Base-by-base conservation (phyloP, 2,113 vertebrate genomes). In the Brachyistius frenatus region DNA sequence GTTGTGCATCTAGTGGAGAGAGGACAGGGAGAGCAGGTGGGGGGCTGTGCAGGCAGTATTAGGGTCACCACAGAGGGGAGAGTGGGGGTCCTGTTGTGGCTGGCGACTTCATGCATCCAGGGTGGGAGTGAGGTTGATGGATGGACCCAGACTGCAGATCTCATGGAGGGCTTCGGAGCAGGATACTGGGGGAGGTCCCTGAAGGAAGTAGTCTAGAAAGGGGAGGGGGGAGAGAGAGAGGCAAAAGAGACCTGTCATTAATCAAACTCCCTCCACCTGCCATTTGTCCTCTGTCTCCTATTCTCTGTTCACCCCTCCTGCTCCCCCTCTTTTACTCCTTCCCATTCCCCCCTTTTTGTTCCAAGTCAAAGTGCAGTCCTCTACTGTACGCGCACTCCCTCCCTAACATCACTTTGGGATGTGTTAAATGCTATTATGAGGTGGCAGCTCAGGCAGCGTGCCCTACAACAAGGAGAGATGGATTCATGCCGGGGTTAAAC, bases 221-320 rank as follows among this genome's bases (percentile, higher is more conserved):
- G 32, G 13, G 61, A 66, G 46, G 65, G 35, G 74, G 9, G 63
- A 11, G 67, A 30, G 60, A 65, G 63, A 35, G 71, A n/a, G 63
- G 56, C 14, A 68, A 61, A 68, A 23, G 75, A 71, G 73, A 80
- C 58, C 88, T 70, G 81, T 84, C 91, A 93, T 95, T 93, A 93
- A 93, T 95, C 93, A 94, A 91, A 88, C 88, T 86, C 83, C 82
- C 68, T 94, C 88, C 90, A 88, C 86, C 91, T 91, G 91, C 85
- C 73, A 80, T 86, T 69, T 82, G 73, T 73, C 73, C 74, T 82
- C 79, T 77, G 80, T 82, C 76, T 76, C 70, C 58, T 62, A 41
- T 81, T 76, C 73, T 73, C 76, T 87, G 73, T 90, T 89, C 79
- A 71, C 88, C 61, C 81, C 33, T 76, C 49, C 54, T 72, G 64